Percentiles rank a stretch among this genome's conserved stretches.
These are phyloP conservation scores for Muntiacus reevesi DNA, from an alignment of 2,113 vertebrate genomes.

Conservation along the genomic window DNA sequence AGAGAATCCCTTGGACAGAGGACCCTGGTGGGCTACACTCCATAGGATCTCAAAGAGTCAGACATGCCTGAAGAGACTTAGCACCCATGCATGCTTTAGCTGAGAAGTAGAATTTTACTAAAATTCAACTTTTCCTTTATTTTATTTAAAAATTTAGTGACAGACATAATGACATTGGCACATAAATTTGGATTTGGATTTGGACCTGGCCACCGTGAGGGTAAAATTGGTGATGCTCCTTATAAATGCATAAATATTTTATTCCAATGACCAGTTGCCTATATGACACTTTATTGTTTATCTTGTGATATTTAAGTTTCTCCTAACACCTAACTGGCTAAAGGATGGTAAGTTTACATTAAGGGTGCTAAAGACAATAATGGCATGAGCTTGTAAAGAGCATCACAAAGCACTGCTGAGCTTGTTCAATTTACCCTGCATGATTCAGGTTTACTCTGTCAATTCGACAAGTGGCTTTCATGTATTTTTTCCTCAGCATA, in stretches of 20 bases:
- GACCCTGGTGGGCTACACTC: neutral
- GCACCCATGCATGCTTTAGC: neutral
- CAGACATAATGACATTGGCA: neutral
- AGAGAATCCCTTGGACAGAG: neutral
- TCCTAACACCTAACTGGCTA: neutral
- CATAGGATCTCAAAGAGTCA: neutral
- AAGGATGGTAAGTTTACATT: neutral
- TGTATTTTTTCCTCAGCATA: neutral
- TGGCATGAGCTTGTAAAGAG: neutral
- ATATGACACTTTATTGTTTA: neutral
- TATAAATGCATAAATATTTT: neutral
- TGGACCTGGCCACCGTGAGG: neutral
- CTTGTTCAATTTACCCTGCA: neutral
- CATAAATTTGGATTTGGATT: neutral
- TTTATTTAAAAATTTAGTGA: neutral
- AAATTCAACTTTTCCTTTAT: neutral
- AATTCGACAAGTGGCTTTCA: neutral
- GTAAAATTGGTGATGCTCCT: neutral
- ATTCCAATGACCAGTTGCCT: neutral
- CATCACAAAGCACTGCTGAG: neutral
- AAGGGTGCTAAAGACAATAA: neutral
- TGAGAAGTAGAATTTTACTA: neutral
- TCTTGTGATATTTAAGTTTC: neutral
- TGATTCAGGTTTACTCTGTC: neutral
- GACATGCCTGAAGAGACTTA: neutral